A percentile compares a stretch with the other conserved stretches of the same genome.
phyloP scores from a whole-genome alignment of 2,113 vertebrate genomes.

The Pogona vitticeps region DNA sequence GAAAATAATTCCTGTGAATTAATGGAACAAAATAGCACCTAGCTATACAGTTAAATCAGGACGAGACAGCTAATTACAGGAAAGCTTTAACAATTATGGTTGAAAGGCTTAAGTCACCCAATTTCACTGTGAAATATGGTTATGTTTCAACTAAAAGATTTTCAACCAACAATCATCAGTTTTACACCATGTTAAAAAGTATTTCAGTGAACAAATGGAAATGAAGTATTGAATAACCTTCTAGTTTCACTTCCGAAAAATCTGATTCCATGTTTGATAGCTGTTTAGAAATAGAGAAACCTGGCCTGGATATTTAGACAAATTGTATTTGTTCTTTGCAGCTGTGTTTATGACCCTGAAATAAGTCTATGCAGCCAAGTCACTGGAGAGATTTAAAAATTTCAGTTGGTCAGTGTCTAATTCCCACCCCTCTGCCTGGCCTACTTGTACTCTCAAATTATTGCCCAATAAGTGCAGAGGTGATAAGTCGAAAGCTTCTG shows the following conservation, averaged over 20 bases:
- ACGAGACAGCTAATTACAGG: neutral
- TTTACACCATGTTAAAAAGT: neutral
- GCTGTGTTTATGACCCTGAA: conserved; percentile 57
- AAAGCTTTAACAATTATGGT: conserved; percentile 13
- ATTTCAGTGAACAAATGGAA: neutral
- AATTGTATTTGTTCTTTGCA: conserved; percentile 50
- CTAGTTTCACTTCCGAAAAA: conserved; percentile 32
- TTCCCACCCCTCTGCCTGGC: neutral
- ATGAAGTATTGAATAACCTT: neutral
- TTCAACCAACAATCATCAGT: neutral
- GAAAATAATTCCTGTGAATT: neutral
- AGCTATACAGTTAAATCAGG: neutral
- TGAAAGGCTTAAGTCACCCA: neutral
- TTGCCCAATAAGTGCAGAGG: conserved; percentile 48
- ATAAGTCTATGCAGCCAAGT: conserved; percentile 53
- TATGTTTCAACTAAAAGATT: neutral
- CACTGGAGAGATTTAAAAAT: conserved; percentile 40
- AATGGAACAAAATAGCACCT: neutral
- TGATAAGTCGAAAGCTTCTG: conserved; percentile 29
- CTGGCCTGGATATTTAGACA: conserved; percentile 23
- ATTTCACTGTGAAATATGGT: neutral
- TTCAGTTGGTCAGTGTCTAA: conserved; percentile 36
- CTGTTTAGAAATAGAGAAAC: neutral
- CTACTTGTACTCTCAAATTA: conserved; percentile 1
- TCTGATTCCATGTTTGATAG: conserved; percentile 24